Base-by-base conservation (phyloP, 2,113 vertebrate species). In the Uropsilus gracilis region DNA sequence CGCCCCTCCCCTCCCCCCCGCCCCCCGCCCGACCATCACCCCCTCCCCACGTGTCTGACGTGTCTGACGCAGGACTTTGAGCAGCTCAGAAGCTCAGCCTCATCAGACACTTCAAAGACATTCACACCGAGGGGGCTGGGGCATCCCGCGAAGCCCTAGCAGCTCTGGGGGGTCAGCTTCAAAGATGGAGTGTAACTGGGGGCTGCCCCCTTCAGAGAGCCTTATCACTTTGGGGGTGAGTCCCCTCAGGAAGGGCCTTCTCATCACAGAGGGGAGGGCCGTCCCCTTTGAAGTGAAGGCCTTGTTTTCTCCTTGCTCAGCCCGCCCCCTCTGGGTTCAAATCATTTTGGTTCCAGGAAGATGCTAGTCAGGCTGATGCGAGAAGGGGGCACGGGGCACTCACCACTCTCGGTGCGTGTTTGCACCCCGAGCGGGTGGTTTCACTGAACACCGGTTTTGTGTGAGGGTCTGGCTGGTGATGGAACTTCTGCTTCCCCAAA, bases 91-190 rank as follows among this genome's bases (percentile, higher is more conserved):
- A 68, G 88, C 95, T 95, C 68, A 71, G 81, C 75, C 94, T 97
- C 97, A 81, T 90, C 95, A 64, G 94, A 95, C 86, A 97, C 98
- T 98, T 98, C 98, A 98, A 98, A 98, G 97, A 48, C 95, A 96
- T 97, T 55, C 92, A 90, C 89, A 88, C 97, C 82, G 69, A 96
- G 96, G 63, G 61, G 96, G 96, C 95, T 88, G 96, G 96, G 86
- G 82, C 91, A 84, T 94, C 97, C 97, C 75, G 73, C 91, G 85
- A 98, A 97, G 5, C 94, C 95, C 96, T 91, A 85, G 85, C 95
- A 97, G 96, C 95, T 89, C 97, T 92, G 85, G 97, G 97, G 97
- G 97, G 97, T 92, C 77, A 48, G 95, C 98, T 98, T 98, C 98
- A 98, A 98, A 98, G 98, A 95, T 88, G 93, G 93, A 94, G 80